Percentiles rank a stretch among this genome's conserved stretches.
Conservation (phyloP, 2,888 invertebrate species). For the Andricus quercusramuli region DNA sequence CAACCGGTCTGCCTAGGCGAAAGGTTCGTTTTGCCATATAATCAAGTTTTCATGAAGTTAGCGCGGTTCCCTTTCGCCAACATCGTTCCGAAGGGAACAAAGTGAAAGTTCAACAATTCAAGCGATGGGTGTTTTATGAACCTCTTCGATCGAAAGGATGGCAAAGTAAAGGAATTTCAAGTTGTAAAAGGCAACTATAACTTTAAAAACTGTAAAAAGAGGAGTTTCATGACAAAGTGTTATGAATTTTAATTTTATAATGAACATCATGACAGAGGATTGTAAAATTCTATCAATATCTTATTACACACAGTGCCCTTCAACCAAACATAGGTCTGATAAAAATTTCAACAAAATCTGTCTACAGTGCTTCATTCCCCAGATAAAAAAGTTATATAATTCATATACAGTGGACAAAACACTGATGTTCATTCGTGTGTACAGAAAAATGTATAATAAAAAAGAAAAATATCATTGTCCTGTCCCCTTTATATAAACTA, state of each 20-base stretch:
- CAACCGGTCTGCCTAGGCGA: constrained; percentile 30
- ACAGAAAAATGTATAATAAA: too few species aligned
- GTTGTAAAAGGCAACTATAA: neutral
- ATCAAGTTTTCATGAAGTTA: constrained; percentile 39
- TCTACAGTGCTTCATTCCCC: too few species aligned
- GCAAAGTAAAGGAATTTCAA: neutral
- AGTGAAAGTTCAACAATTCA: constrained; percentile 39
- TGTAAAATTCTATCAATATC: neutral
- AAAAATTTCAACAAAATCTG: too few species aligned
- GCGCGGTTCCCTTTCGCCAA: constrained; percentile 6
- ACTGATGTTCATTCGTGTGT: too few species aligned
- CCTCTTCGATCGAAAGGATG: neutral
- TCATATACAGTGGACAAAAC: too few species aligned
- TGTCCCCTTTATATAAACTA: too few species aligned
- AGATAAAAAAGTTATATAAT: too few species aligned
- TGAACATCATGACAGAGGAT: neutral
- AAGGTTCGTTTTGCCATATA: constrained; percentile 37
- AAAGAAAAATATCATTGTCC: too few species aligned
- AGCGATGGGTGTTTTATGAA: constrained; percentile 13
- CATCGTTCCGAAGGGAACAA: constrained; percentile 26
- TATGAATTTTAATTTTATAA: neutral
- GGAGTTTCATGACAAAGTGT: neutral
- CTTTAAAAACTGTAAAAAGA: too few species aligned
- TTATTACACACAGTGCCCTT: neutral
- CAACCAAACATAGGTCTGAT: too few species aligned